A percentile compares a stretch with the other conserved stretches of the same genome.
These are phyloP conservation scores for Kradibia gibbosae DNA, from an alignment of 1,140 invertebrate genomes.

Conservation along the genomic window DNA sequence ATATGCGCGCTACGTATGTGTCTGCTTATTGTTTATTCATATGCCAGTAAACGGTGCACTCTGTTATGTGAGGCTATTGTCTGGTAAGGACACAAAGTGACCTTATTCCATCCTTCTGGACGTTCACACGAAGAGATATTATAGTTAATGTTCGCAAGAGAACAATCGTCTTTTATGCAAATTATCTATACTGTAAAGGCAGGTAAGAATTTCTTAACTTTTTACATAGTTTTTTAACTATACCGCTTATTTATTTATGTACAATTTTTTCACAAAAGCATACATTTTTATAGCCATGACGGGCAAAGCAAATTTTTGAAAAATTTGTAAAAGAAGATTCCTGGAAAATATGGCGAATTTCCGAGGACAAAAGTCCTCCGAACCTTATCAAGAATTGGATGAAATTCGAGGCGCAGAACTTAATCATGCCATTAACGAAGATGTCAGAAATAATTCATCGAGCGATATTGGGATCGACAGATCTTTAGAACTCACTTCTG, in stretches of 20 bases:
- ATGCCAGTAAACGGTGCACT: too few relatives aligned
- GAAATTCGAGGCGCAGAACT: slow-evolving; percentile 63
- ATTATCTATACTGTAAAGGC: too few relatives aligned
- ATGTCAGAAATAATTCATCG: slow-evolving; percentile 50
- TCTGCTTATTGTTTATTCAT: too few relatives aligned
- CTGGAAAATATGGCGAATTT: slow-evolving; percentile 59
- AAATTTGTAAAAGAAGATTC: neutral
- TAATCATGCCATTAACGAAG: slow-evolving; percentile 53
- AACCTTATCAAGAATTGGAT: slow-evolving; percentile 65
- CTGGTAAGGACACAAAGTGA: too few relatives aligned
- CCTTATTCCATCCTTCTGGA: too few relatives aligned
- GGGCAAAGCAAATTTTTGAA: neutral
- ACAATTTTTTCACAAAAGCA: neutral
- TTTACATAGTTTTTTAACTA: neutral
- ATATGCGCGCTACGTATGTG: too few relatives aligned
- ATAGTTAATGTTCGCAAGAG: too few relatives aligned
- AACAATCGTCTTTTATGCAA: too few relatives aligned
- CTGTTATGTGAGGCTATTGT: too few relatives aligned
- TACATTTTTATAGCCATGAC: neutral
- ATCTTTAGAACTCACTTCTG: slow-evolving; percentile 85
- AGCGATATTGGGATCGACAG: slow-evolving; percentile 68
- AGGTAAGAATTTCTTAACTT: too few relatives aligned
- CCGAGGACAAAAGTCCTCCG: slow-evolving; percentile 57
- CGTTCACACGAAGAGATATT: too few relatives aligned
- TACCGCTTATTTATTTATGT: neutral